Evolutionary conservation across 2,888 invertebrate genomes (phyloP).

Genomic region (Netelia inedita): DNA sequence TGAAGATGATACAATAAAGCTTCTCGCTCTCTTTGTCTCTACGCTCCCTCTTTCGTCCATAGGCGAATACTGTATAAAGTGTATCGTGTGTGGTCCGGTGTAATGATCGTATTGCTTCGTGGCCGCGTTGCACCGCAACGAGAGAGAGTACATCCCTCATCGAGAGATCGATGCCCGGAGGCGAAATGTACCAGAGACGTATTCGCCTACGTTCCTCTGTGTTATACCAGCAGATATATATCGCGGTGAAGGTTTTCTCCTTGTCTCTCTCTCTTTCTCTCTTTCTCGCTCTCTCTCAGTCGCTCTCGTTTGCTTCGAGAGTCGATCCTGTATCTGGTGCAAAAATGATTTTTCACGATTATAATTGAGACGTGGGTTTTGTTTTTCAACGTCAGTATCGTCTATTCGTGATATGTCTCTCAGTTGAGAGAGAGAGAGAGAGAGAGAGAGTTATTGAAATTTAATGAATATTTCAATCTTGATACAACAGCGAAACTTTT

Average conservation of each 20-base stretch:
- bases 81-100: constrained; percentile 61
- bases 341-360: constrained; percentile 5
- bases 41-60: no score
- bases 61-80: constrained; percentile 46
- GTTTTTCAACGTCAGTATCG: constrained; percentile 39
- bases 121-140: constrained; percentile 57
- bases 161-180: constrained; percentile 77
- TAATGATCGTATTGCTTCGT: constrained; percentile 55
- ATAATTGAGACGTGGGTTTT: constrained; percentile 42
- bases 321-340: not conserved
- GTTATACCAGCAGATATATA: constrained; percentile 54
- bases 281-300: constrained; percentile 33
- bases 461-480: no score
- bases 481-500: no score
- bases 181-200: constrained; percentile 70
- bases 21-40: constrained; percentile 15
- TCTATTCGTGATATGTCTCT: constrained; percentile 32
- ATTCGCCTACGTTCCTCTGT: constrained; percentile 57
- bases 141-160: constrained; percentile 70
- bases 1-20: constrained; percentile 62
- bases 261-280: constrained; percentile 48
- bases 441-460: not conserved
- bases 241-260: constrained; percentile 57
- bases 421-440: constrained; percentile 17
- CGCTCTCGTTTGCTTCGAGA: not conserved